Conservation (phyloP, 2,888 invertebrate genomes). For the Drosophila setosimentum region DNA sequence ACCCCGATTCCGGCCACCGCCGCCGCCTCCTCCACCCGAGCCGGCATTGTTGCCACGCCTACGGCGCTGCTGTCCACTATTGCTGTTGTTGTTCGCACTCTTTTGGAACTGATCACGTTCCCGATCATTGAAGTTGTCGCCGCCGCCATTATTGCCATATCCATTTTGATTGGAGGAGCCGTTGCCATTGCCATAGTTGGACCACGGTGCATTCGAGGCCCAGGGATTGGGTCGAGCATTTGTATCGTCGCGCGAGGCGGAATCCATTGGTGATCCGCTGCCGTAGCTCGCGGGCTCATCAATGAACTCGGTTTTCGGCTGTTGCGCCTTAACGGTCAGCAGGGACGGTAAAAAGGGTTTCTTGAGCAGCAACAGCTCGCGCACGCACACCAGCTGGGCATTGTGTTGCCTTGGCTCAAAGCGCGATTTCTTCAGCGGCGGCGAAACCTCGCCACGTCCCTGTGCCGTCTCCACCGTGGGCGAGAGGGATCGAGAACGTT, state of each 20-base stretch:
- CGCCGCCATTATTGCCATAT: conserved; percentile 42
- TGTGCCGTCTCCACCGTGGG: conserved; percentile 70
- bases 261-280: conserved; percentile 58
- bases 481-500: conserved; percentile 83
- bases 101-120: conserved; percentile 66
- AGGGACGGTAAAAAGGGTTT: conserved; percentile 82
- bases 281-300: conserved; percentile 52
- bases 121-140: conserved; percentile 60
- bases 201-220: conserved; percentile 68
- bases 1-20: conserved; percentile 56
- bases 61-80: conserved; percentile 61
- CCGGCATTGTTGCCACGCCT: conserved; percentile 65
- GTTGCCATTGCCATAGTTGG: conserved; percentile 60
- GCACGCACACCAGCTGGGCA: conserved; percentile 83
- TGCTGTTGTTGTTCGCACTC: conserved; percentile 42
- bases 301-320: conserved; percentile 69
- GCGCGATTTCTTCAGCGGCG: conserved; percentile 83
- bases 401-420: conserved; percentile 84
- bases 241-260: conserved; percentile 52
- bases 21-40: conserved; percentile 54
- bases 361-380: conserved; percentile 78
- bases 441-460: conserved; percentile 68
- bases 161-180: conserved; percentile 61
- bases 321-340: conserved; percentile 79
- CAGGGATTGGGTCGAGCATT: conserved; percentile 72